phyloP scores from a whole-genome alignment of 2,888 invertebrate species.

The Pseudococcus jackbeardsleyi region DNA sequence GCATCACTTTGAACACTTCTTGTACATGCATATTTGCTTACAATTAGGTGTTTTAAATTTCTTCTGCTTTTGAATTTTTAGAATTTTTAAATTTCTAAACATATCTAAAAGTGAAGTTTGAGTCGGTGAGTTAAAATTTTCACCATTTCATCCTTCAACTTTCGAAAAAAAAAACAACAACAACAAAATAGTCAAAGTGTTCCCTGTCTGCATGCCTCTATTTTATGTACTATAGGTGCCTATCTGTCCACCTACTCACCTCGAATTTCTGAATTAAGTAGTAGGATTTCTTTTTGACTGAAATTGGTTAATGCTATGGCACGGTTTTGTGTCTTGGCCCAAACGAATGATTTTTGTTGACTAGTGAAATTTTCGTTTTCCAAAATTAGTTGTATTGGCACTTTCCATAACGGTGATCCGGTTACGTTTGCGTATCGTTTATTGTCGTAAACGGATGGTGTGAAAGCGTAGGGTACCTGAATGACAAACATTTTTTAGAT shows the following conservation, averaged over 20 bases:
- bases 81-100: too few species aligned
- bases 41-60: too few species aligned
- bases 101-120: too few species aligned
- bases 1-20: too few species aligned
- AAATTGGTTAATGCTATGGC: constrained; percentile 39
- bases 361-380: constrained; percentile 40
- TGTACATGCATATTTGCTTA: too few species aligned
- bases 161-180: too few species aligned
- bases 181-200: too few species aligned
- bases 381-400: constrained; percentile 8
- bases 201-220: not conserved
- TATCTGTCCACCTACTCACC: too few species aligned
- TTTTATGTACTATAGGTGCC: too few species aligned
- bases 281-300: constrained; percentile 24
- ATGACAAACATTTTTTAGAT: not conserved
- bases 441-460: not conserved
- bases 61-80: too few species aligned
- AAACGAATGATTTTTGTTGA: constrained; percentile 40
- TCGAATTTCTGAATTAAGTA: constrained; percentile 20
- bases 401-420: constrained; percentile 20
- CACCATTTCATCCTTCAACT: too few species aligned
- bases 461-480: constrained; percentile 8
- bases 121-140: too few species aligned
- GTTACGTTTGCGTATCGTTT: not conserved
- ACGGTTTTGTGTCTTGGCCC: constrained; percentile 16